Conservation (phyloP, 1,140 invertebrate genomes). For the Agraylea sexmaculata region DNA sequence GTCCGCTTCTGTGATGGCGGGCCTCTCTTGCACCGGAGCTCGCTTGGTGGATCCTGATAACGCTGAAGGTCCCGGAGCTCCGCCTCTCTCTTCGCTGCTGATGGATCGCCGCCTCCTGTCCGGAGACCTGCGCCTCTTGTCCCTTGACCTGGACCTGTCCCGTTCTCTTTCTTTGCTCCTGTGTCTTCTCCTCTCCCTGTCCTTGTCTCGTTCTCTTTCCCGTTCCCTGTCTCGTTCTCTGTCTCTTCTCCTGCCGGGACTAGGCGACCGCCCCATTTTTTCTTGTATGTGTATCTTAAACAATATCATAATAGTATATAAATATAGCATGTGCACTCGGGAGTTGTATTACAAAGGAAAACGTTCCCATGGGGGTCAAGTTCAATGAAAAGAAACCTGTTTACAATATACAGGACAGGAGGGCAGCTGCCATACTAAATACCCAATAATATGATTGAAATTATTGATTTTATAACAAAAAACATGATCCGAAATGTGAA, state of each 20-base stretch:
- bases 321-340: no score
- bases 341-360: no score
- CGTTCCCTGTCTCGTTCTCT: constrained; percentile 30
- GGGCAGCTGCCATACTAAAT: no score
- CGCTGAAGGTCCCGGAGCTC: constrained; percentile 33
- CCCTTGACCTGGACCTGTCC: constrained; percentile 37
- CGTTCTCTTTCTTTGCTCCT: constrained; percentile 44
- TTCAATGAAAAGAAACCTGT: no score
- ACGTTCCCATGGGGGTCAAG: no score
- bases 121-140: no score
- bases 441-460: no score
- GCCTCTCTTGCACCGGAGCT: constrained; percentile 31
- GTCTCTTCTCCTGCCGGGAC: constrained; percentile 28
- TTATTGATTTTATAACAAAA: no score
- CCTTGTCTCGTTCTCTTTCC: constrained; percentile 41
- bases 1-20: constrained; percentile 49
- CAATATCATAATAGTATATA: no score
- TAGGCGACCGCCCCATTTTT: constrained; percentile 33
- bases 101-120: constrained; percentile 33
- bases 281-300: no score
- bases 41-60: constrained; percentile 20
- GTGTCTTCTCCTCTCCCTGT: constrained; percentile 38
- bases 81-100: constrained; percentile 33
- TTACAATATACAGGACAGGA: no score
- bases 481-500: no score